Conservation (phyloP, 2,888 invertebrate genomes). For the Leptura quadrifasciata region DNA sequence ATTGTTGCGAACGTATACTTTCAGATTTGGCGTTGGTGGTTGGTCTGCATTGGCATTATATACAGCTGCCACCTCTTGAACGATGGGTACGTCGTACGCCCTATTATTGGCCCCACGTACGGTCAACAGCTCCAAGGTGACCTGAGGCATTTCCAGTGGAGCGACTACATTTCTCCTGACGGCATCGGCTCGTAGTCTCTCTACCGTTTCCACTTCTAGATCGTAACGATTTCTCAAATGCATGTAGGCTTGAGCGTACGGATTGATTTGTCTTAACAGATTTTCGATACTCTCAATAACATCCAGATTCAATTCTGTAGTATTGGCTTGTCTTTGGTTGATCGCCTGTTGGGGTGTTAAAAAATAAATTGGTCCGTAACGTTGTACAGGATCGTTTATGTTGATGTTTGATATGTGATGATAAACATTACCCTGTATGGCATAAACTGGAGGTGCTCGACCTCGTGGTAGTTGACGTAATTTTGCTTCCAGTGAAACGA, state of each 20-base stretch:
- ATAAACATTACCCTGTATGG: too few relatives aligned
- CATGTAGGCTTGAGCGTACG: conserved; percentile 16
- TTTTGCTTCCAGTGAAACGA: conserved; percentile 2
- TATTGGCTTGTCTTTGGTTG: not conserved
- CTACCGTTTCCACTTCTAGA: not conserved
- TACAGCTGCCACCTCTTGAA: not conserved
- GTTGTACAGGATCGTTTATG: not conserved
- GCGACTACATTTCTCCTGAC: too few relatives aligned
- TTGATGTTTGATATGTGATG: conserved; percentile 5
- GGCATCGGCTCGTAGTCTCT: not conserved
- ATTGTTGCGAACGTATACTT: not conserved
- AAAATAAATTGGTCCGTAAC: conserved; percentile 14
- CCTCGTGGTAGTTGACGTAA: not conserved
- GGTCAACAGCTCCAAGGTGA: too few relatives aligned
- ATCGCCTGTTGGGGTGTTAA: not conserved
- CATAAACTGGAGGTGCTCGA: not conserved
- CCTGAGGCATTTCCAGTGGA: too few relatives aligned
- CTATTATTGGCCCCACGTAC: not conserved
- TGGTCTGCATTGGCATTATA: not conserved
- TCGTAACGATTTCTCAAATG: conserved; percentile 6
- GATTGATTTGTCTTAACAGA: not conserved
- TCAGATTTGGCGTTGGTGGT: not conserved
- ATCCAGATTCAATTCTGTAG: not conserved
- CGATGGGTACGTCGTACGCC: not conserved
- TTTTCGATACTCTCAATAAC: not conserved